Base-by-base conservation (phyloP, 2,888 invertebrate genomes). In the Buathra laborator region DNA sequence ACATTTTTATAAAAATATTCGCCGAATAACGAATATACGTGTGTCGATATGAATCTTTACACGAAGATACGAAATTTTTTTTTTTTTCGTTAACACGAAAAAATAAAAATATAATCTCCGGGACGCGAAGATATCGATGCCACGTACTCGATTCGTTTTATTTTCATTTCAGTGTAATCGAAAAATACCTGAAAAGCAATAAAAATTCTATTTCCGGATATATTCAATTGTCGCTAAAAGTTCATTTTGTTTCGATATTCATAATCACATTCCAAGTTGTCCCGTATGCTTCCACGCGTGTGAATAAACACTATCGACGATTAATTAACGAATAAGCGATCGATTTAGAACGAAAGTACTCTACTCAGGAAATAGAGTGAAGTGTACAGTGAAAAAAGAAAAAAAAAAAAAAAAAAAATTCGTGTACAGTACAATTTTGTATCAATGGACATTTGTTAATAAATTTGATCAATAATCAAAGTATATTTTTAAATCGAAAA, bases 341-440 rank as follows among this genome's bases (percentile, higher is more conserved):
- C 53, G 43, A 71, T 51, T 16, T 46, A 59, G 43, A 10, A 76
- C 44, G 53, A 74, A 75, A 66, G 48, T 71, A 56, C 16, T 64
- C 46, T 10, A 59, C 56, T 75, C 70, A 75, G 80, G 75, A 84
- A 84, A 71, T 24, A 14, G 29, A 71, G 56, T 66, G 46, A 62
- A 70, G 48, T 79, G 78, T 71, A 53, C 37, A 71, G 51, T 70
- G 29, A 70, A 62, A 16, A 68, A 68, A 46, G 10, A 48, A 64
- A 53, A 48, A 64, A 70, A 62, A 16, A 68, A 68, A 46, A 9
- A 48, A 64, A 53, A 48, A 64, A 75, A 48, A 44, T 62, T 3
- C 46, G 64, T 71, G 71, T 79, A 84, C 70, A 84, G 71, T 48
- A 71, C 16, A 75, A 80, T 80, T 84, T 84, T 84, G 80, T 84